Conservation (phyloP, 2,888 invertebrate species). For the Polyommatus icarus region DNA sequence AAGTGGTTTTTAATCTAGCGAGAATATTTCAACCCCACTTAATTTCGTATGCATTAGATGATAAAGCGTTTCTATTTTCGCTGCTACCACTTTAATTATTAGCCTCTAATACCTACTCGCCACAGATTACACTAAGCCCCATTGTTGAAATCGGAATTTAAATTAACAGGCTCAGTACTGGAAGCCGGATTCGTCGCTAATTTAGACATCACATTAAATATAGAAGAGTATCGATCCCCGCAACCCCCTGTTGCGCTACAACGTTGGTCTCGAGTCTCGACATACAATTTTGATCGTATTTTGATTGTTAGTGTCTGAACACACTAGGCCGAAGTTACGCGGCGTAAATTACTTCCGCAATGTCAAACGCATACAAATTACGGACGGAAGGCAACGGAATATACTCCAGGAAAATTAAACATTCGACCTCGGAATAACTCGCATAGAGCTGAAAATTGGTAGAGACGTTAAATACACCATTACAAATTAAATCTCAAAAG, state of each 20-base stretch:
- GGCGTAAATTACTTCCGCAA: too few relatives aligned
- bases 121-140: background rate
- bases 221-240: background rate
- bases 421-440: too few relatives aligned
- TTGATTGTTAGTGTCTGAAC: background rate
- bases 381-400: too few relatives aligned
- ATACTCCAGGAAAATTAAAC: too few relatives aligned
- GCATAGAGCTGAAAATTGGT: too few relatives aligned
- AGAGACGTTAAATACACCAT: too few relatives aligned
- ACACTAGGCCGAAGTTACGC: too few relatives aligned
- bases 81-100: background rate
- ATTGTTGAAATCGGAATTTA: conserved; percentile 7
- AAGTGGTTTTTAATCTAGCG: background rate
- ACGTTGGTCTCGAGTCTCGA: background rate
- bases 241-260: background rate
- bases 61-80: background rate
- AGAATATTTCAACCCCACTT: background rate
- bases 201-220: conserved; percentile 12
- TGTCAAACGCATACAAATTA: too few relatives aligned
- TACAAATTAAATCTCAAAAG: too few relatives aligned
- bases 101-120: background rate
- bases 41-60: background rate
- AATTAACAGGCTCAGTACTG: background rate
- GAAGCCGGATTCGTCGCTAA: background rate
- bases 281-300: background rate